These are phyloP conservation scores for Drosophila santomea DNA, from an alignment of 1,140 invertebrate species.

Conservation along the genomic window DNA sequence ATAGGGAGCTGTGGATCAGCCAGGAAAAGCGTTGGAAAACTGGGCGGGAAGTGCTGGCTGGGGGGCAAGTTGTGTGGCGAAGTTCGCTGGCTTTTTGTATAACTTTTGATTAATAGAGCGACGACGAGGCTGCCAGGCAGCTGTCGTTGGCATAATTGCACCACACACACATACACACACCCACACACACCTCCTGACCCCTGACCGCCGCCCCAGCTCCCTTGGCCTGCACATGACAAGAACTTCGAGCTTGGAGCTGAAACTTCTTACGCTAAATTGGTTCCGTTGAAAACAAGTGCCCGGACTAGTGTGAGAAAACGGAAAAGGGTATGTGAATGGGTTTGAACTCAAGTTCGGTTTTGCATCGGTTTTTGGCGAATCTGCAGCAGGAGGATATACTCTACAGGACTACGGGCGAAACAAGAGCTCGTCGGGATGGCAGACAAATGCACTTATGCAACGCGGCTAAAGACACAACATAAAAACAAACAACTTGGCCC, in stretches of 20 bases:
- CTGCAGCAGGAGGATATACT: neutral
- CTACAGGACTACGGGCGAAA: constrained; percentile 14
- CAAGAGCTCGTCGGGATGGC: constrained; percentile 63
- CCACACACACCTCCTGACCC: neutral
- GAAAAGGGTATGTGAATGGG: neutral
- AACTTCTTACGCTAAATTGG: constrained; percentile 81
- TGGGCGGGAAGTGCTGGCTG: neutral
- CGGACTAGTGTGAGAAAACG: constrained; percentile 9
- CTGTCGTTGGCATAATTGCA: constrained; percentile 71
- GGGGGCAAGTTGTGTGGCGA: constrained; percentile 54
- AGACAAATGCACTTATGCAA: constrained; percentile 81
- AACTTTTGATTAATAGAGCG: constrained; percentile 81
- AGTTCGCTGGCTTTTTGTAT: constrained; percentile 79
- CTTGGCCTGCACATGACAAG: constrained; percentile 64
- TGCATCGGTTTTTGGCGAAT: neutral
- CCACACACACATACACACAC: constrained; percentile 45
- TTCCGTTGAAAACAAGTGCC: constrained; percentile 73
- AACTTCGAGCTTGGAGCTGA: constrained; percentile 43
- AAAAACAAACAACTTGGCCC: constrained; percentile 57
- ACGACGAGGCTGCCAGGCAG: constrained; percentile 50
- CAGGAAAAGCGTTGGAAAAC: constrained; percentile 6
- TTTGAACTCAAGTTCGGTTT: neutral
- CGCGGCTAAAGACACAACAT: constrained; percentile 50
- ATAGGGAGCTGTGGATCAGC: constrained; percentile 13
- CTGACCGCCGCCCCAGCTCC: neutral